Conservation (phyloP, 2,113 vertebrate species). For the Sigmodon hispidus region DNA sequence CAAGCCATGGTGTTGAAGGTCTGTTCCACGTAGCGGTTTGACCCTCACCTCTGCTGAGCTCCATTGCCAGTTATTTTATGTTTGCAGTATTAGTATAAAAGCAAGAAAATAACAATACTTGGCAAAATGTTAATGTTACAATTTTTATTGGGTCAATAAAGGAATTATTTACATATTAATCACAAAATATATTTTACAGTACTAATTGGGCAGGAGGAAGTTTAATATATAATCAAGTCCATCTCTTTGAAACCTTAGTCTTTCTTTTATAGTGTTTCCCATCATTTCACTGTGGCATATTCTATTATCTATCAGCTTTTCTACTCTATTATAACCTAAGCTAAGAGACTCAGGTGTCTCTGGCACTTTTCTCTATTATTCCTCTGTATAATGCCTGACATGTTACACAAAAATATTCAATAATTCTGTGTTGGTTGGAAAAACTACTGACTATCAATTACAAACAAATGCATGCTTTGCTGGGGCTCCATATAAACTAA, state of each 20-base stretch:
- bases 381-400: background rate
- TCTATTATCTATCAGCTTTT: background rate
- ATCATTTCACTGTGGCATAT: background rate
- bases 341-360: background rate
- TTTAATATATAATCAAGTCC: background rate
- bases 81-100: constrained; percentile 12
- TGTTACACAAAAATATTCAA: background rate
- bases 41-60: constrained; percentile 9
- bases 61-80: background rate
- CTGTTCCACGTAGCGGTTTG: constrained; percentile 38
- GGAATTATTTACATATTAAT: constrained; percentile 16
- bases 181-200: background rate
- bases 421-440: background rate
- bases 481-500: background rate
- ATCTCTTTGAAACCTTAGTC: background rate
- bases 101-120: background rate
- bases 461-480: background rate
- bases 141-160: background rate
- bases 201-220: background rate
- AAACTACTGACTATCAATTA: background rate
- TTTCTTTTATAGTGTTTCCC: background rate
- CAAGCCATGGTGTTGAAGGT: constrained; percentile 49
- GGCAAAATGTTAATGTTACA: background rate
- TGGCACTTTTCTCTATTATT: background rate
- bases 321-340: background rate